Percentiles rank a stretch among this genome's conserved stretches.
phyloP scores from a whole-genome alignment of 2,888 invertebrate genomes.

The Folsomia candida region DNA sequence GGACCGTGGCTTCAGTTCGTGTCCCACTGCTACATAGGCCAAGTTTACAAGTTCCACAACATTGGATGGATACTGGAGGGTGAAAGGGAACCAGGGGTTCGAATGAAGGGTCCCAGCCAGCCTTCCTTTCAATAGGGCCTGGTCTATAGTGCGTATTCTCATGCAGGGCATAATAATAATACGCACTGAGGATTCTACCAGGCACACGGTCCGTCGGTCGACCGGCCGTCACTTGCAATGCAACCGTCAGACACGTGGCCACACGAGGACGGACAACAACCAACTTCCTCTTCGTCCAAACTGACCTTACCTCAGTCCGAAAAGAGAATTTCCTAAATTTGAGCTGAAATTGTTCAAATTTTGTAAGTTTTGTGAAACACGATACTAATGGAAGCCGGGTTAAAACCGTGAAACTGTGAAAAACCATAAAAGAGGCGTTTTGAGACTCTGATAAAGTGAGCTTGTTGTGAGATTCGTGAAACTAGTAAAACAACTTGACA shows the following conservation, averaged over 20 bases:
- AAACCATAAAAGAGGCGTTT: too few relatives aligned
- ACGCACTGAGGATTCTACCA: conserved; percentile 3
- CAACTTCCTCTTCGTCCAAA: conserved; percentile 38
- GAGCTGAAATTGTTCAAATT: too few relatives aligned
- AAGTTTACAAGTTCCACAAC: neutral
- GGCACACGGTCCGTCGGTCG: conserved; percentile 36
- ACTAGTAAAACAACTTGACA: neutral
- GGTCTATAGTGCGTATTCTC: conserved; percentile 20
- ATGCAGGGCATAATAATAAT: conserved; percentile 4
- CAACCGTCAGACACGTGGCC: conserved; percentile 50
- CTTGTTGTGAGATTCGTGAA: too few relatives aligned
- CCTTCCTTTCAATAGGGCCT: neutral
- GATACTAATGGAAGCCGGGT: too few relatives aligned
- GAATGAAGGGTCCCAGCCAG: conserved; percentile 35
- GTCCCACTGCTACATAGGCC: neutral
- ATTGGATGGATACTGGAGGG: neutral
- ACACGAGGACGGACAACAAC: conserved; percentile 49
- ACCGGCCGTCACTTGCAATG: conserved; percentile 48
- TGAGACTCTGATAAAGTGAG: too few relatives aligned
- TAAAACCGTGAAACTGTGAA: too few relatives aligned
- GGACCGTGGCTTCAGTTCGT: neutral
- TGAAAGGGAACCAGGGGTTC: conserved; percentile 24
- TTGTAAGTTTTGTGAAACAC: too few relatives aligned
- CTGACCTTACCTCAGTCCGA: conserved; percentile 40
- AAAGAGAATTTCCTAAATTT: too few relatives aligned